Percentiles rank a stretch among this genome's conserved stretches.
These are phyloP conservation scores for Lacerta viridis DNA, from an alignment of 2,797 vertebrate genomes.

Conservation along the genomic window DNA sequence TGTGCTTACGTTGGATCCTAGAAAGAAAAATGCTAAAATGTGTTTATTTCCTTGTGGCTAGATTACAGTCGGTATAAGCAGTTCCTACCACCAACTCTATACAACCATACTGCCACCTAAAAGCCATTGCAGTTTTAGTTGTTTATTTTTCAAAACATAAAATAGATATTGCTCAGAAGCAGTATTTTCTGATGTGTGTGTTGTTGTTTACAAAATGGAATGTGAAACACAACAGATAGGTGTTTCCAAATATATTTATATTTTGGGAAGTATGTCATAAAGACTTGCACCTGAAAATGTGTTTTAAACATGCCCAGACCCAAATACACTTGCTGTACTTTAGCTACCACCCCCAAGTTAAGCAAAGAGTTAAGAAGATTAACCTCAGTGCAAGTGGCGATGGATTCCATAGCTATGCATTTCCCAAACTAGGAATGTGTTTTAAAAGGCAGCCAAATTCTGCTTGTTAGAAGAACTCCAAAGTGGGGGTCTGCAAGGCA, in stretches of 20 bases:
- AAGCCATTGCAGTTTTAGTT: background rate
- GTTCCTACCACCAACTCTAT: background rate
- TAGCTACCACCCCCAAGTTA: constrained; percentile 57
- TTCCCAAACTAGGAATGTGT: constrained; percentile 73
- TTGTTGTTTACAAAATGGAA: background rate
- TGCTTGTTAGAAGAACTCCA: constrained; percentile 87
- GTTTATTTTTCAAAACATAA: background rate
- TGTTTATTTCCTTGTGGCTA: constrained; percentile 45
- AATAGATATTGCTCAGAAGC: background rate
- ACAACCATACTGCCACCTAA: constrained; percentile 19
- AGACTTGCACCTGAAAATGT: constrained; percentile 17
- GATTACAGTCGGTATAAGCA: constrained; percentile 32
- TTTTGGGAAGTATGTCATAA: background rate
- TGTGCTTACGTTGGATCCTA: background rate
- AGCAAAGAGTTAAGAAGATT: constrained; percentile 78
- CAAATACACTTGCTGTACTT: constrained; percentile 45
- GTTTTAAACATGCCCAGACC: constrained; percentile 27
- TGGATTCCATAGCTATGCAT: constrained; percentile 64
- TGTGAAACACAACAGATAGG: background rate
- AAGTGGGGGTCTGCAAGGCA: constrained; percentile 83
- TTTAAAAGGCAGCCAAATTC: constrained; percentile 80
- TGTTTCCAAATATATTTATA: constrained; percentile 3
- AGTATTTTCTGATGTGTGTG: background rate
- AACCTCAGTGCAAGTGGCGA: constrained; percentile 73
- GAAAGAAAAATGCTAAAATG: constrained; percentile 11